phyloP scores from a whole-genome alignment of 2,888 invertebrate genomes.

The Stenotaenia linearis region DNA sequence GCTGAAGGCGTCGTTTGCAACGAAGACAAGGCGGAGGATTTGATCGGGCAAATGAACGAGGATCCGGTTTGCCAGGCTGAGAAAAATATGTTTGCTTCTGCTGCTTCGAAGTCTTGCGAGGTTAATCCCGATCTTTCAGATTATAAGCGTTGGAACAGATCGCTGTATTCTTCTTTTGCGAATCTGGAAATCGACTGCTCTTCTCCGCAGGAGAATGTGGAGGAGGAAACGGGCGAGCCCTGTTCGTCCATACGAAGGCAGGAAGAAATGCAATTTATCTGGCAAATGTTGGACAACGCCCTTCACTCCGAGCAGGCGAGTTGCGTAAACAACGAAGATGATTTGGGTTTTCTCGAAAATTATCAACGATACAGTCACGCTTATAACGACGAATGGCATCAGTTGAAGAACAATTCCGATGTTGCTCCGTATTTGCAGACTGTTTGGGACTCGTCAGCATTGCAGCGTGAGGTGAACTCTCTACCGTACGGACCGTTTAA shows the following conservation, averaged over 20 bases:
- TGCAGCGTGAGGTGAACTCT: conserved; percentile 1
- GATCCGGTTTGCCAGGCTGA: neutral
- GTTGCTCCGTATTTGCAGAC: conserved; percentile 5
- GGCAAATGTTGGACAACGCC: conserved; percentile 33
- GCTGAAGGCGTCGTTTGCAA: neutral
- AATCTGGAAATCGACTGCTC: conserved; percentile 24
- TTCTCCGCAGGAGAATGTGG: conserved; percentile 29
- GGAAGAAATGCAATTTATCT: conserved; percentile 34
- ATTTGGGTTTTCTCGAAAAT: neutral
- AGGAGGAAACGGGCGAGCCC: neutral
- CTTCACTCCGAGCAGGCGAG: neutral
- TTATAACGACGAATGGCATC: neutral
- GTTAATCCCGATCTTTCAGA: neutral
- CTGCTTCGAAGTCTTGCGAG: neutral
- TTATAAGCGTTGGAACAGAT: neutral
- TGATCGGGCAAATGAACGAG: neutral
- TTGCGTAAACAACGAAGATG: conserved; percentile 5
- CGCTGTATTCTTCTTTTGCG: conserved; percentile 22
- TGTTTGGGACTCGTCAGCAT: conserved; percentile 24
- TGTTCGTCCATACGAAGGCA: neutral
- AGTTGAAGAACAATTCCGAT: neutral
- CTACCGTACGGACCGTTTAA: neutral
- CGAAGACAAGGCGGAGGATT: neutral
- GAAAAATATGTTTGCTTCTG: neutral
- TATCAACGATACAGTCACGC: neutral